Evolutionary conservation across 1,140 invertebrate species (phyloP), one percentile per base, ranked within the genome.

Genomic region (Nomia melanderi): DNA sequence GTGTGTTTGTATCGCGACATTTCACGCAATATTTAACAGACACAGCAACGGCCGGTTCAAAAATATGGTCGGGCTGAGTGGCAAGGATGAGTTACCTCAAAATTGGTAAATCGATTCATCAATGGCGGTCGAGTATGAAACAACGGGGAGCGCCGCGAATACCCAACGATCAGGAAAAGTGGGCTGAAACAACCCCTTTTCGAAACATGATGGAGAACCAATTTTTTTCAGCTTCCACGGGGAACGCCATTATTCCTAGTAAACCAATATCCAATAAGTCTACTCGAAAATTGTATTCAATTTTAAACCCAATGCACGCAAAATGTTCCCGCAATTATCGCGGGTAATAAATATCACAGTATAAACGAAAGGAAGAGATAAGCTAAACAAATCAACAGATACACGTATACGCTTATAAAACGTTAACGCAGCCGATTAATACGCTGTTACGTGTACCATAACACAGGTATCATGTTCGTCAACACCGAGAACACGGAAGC

Each of bases 21-120:
- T 14, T 44, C 39, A n/a, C 27, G 56, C 56, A 25, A 62, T 33
- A 62, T 71, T 47, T 47, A 60, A 70, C 39, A 70, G 56, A 31
- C n/a, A n/a, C 20, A 41, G 27, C n/a, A 62, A 20, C 14, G 6
- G 9, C 56, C 20, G 33, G 39, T 71, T 33, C 17, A 27, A 47
- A 71, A 71, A 44, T 47, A 47, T 47, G 14, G 56, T 41, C 36
- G 9, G 9, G 36, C 31, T 25, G 27, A 71, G 39, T 59, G 69
- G 39, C n/a, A 36, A 44, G 53, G 12, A 70, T 54, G 33, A 60
- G 56, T 59, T 71, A 71, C 33, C 69, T 47, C 5, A 56, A 47
- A 62, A 71, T 62, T 71, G 69, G 39, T n/a, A 62, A 71, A 71
- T 62, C 56, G 69, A 71, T 57, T 62, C 29, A 60, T 71, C 56